A percentile compares a stretch with the other conserved stretches of the same genome.
Conservation (phyloP, 2,113 vertebrate genomes). For the Solea solea region DNA sequence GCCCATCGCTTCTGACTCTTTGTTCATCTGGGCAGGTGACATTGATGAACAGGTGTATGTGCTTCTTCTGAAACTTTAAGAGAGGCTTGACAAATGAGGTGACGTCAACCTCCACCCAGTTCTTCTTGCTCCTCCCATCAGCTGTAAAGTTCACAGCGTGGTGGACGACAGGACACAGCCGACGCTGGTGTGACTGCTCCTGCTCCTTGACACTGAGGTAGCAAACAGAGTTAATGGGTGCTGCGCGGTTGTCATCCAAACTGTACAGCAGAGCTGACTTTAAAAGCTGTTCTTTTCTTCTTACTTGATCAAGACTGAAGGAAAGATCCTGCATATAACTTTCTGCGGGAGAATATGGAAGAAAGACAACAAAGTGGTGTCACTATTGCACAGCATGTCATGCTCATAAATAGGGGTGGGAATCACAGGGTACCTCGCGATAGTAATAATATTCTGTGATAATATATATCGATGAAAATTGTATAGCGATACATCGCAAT, state of each 20-base stretch:
- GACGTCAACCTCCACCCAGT: conserved; percentile 90
- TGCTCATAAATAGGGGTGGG: background rate
- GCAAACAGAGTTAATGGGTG: conserved; percentile 76
- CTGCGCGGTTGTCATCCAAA: conserved; percentile 72
- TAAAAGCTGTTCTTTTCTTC: conserved; percentile 85
- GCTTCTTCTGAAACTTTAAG: conserved; percentile 79
- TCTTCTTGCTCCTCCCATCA: conserved; percentile 64
- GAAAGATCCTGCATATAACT: conserved; percentile 84
- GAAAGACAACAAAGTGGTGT: background rate
- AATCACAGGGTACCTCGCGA: too few species aligned
- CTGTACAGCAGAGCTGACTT: conserved; percentile 91
- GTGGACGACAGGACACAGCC: conserved; percentile 66
- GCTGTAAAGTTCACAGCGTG: conserved; percentile 78
- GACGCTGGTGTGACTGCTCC: conserved; percentile 55
- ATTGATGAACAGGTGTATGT: conserved; percentile 84
- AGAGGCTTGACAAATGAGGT: conserved; percentile 87
- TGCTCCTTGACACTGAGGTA: conserved; percentile 79
- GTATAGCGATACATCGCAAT: too few species aligned
- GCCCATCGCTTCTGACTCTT: conserved; percentile 13
- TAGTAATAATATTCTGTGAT: too few species aligned
- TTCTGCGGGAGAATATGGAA: conserved; percentile 69
- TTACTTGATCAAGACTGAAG: conserved; percentile 89
- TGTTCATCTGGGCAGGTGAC: conserved; percentile 82
- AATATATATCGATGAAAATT: too few species aligned
- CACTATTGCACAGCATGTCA: background rate